These are phyloP conservation scores for Varroa destructor DNA, from an alignment of 1,140 invertebrate species.

Conservation along the genomic window DNA sequence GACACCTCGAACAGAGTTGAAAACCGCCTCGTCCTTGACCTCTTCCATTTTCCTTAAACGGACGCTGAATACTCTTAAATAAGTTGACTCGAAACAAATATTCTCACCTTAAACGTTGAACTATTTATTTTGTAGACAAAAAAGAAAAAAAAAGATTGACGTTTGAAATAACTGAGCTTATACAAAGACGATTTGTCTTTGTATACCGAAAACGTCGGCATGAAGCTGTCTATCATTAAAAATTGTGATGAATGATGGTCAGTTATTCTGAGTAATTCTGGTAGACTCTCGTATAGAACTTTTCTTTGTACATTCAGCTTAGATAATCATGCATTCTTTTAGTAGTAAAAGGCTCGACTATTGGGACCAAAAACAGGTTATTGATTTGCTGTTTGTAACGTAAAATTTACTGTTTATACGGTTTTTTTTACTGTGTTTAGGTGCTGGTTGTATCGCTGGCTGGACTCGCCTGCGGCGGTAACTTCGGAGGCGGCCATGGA, in stretches of 20 bases:
- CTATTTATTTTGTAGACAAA: background rate
- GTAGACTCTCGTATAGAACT: background rate
- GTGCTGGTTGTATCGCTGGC: slow-evolving; percentile 7
- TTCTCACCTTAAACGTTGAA: background rate
- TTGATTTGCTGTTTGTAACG: too few species aligned
- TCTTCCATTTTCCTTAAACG: background rate
- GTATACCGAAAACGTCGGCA: background rate
- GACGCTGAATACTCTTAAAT: background rate
- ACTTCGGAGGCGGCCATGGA: background rate
- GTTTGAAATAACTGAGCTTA: background rate
- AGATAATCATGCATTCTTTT: background rate
- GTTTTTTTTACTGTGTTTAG: background rate
- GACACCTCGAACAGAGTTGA: background rate
- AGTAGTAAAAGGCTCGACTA: background rate
- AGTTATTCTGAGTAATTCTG: background rate
- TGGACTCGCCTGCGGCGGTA: background rate
- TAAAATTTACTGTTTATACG: background rate
- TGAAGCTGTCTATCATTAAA: background rate
- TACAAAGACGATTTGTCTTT: background rate
- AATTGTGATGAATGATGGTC: background rate
- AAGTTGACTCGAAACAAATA: background rate
- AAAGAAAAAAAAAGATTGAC: background rate
- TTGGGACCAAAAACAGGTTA: background rate
- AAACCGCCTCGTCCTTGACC: background rate
- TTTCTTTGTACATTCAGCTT: background rate